Base-by-base conservation (phyloP, 1,140 invertebrate genomes). In the Zaprionus gabonicus region DNA sequence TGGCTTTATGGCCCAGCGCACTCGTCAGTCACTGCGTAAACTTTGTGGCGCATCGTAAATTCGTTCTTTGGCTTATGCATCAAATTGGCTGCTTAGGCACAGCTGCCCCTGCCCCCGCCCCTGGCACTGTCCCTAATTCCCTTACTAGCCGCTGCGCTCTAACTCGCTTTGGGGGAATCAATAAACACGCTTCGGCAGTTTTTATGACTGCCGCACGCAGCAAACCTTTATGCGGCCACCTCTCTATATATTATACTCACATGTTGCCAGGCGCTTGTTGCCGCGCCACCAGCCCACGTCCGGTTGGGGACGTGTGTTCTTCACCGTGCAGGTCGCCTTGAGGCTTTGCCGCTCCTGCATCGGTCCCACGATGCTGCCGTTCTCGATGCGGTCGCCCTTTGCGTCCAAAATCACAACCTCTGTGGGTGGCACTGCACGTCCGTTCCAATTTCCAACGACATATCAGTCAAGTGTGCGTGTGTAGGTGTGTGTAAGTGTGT, bases 341-440 rank as follows among this genome's bases (percentile, higher is more conserved):
- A 93, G 66, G 55, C 64, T 79, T 66, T 93, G 84, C 0, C 92
- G 80, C 57, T 93, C 92, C 73, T 92, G 82, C 81, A 93, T 84
- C 58, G 92, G 92, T 67, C 92, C 92, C 60, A 92, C 76, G 60
- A 79, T 67, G 63, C 80, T 81, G 64, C 91, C 87, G 57, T 93
- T 93, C 49, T 87, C 71, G 23, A 93, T 91, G 57, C 81, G 77
- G 80, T 92, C 92, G 63, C 85, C 91, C 58, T 93, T 92, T 53
- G 84, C 92, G 78, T 93, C 90, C 78, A 92, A 71, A 71, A 93
- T 87, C 72, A 92, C 71, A 76, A 93, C 77, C 78, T 91, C 90
- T 53, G 81, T 81, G 71, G 92, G 92, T 81, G 92, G 92, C 79
- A 93, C 92, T 93, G 76, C 55, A 59, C 49, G 53, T 66, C 46